Evolutionary conservation across 2,797 vertebrate species (phyloP).

Genomic region (Pangasius krempfi): DNA sequence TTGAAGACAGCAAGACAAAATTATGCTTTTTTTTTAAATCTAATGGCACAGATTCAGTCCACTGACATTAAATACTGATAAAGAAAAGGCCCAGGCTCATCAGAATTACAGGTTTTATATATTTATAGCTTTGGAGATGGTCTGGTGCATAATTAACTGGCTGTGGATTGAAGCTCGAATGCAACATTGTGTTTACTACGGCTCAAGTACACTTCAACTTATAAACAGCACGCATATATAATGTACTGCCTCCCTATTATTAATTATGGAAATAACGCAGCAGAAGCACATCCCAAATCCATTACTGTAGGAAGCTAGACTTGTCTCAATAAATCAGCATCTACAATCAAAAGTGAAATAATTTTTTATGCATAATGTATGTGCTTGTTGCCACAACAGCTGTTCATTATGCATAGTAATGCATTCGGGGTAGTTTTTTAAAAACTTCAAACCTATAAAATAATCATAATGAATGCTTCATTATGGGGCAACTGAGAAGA

Average conservation of each 20-base stretch:
- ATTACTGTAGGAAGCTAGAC: constrained; percentile 93
- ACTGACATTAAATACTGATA: neutral
- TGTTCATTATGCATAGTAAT: constrained; percentile 96
- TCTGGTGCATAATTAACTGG: constrained; percentile 76
- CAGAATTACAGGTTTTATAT: constrained; percentile 45
- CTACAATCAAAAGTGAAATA: constrained; percentile 97
- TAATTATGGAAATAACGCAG: constrained; percentile 94
- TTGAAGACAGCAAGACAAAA: neutral
- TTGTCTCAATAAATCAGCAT: constrained; percentile 98
- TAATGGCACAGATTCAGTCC: neutral
- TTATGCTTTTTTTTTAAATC: neutral
- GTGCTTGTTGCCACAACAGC: constrained; percentile 96
- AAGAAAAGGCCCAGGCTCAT: constrained; percentile 5
- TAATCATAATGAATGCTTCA: constrained; percentile 90
- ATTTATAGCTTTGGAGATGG: constrained; percentile 69
- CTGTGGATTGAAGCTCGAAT: constrained; percentile 72
- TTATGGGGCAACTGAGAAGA: constrained; percentile 76
- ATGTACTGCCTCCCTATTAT: constrained; percentile 82
- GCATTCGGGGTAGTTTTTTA: constrained; percentile 95
- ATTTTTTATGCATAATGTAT: constrained; percentile 98
- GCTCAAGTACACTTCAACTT: constrained; percentile 77
- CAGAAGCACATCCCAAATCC: constrained; percentile 96
- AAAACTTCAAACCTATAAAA: constrained; percentile 89
- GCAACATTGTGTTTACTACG: constrained; percentile 74
- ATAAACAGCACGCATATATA: constrained; percentile 79